Conservation (phyloP, 2,113 vertebrate genomes). For the Cygnus atratus region DNA sequence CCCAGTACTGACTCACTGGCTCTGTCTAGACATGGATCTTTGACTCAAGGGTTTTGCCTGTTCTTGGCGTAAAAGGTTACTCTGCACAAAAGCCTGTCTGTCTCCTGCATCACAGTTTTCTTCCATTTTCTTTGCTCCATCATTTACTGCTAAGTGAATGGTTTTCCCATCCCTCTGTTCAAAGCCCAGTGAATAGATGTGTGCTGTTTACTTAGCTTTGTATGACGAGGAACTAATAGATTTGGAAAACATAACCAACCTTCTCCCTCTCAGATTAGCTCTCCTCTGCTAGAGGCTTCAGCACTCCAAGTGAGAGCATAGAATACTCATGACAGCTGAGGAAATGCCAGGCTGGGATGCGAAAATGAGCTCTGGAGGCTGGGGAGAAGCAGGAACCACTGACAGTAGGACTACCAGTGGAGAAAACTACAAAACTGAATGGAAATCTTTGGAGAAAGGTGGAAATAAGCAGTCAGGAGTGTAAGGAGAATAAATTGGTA, state of each 20-base stretch:
- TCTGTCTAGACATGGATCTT: background rate
- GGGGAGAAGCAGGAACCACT: background rate
- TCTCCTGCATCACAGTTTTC: background rate
- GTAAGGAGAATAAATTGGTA: background rate
- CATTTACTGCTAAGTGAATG: background rate
- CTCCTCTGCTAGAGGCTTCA: background rate
- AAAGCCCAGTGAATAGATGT: background rate
- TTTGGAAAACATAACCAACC: background rate
- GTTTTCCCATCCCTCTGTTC: background rate
- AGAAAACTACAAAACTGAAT: background rate
- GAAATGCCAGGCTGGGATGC: background rate
- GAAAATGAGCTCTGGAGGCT: background rate
- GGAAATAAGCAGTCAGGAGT: background rate
- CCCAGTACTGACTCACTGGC: background rate
- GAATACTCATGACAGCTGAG: background rate
- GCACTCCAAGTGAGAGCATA: background rate
- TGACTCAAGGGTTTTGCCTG: background rate
- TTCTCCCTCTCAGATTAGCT: rapidly evolving
- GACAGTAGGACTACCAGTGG: background rate
- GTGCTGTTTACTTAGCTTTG: background rate
- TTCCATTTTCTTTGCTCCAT: background rate
- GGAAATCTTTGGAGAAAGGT: background rate
- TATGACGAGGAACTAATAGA: background rate
- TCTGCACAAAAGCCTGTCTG: background rate
- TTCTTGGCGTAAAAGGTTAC: background rate